Evolutionary conservation across 2,113 vertebrate species (phyloP).

Genomic region (Notothenia coriiceps): DNA sequence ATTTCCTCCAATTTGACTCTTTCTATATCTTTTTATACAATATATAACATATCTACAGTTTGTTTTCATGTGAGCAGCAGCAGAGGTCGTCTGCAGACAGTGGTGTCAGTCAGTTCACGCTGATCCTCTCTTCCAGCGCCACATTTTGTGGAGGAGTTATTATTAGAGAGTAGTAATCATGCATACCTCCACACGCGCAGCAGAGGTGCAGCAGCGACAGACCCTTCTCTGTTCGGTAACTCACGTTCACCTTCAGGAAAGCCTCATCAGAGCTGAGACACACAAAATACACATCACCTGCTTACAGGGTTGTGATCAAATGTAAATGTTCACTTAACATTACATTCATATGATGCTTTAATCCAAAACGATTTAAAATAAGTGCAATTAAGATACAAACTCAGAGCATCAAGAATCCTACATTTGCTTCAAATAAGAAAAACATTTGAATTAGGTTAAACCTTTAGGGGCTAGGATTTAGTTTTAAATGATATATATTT

Average conservation of each 20-base stretch:
- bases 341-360: too few relatives aligned
- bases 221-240: constrained; percentile 91
- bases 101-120: constrained; percentile 23
- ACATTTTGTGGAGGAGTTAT: constrained; percentile 68
- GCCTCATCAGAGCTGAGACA: constrained; percentile 93
- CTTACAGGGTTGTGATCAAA: too few relatives aligned
- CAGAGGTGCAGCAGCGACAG: constrained; percentile 95
- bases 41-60: neutral
- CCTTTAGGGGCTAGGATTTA: too few relatives aligned
- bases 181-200: constrained; percentile 91
- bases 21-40: neutral
- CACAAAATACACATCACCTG: constrained; percentile 36
- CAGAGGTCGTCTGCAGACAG: constrained; percentile 45
- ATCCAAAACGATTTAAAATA: too few relatives aligned
- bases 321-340: too few relatives aligned
- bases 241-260: constrained; percentile 94
- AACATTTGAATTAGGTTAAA: too few relatives aligned
- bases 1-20: too few relatives aligned
- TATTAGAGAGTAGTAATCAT: constrained; percentile 62
- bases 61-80: neutral
- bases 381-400: too few relatives aligned
- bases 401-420: too few relatives aligned
- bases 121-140: constrained; percentile 44
- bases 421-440: too few relatives aligned
- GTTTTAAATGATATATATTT: too few relatives aligned